Evolutionary conservation across 1,140 invertebrate genomes (phyloP).

Genomic region (Nixonia krombeini): DNA sequence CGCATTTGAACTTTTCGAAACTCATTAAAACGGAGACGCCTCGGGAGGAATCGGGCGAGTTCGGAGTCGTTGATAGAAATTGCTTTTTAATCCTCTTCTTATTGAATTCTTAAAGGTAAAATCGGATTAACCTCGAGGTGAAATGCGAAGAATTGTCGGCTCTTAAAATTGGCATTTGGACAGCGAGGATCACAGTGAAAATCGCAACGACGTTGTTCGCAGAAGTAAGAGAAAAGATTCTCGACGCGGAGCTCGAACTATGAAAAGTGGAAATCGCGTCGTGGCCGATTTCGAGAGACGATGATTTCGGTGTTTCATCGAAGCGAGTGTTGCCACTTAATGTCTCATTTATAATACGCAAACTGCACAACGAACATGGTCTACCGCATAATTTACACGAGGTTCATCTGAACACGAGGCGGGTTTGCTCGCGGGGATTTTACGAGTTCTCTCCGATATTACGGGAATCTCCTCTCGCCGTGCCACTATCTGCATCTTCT

Average conservation of each 20-base stretch:
- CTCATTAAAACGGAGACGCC: too few relatives aligned
- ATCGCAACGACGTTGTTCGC: neutral
- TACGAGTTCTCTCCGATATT: conserved; percentile 54
- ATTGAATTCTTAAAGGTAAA: too few relatives aligned
- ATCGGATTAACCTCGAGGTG: too few relatives aligned
- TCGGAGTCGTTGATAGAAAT: too few relatives aligned
- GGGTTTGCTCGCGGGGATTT: conserved; percentile 25
- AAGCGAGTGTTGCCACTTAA: conserved; percentile 38
- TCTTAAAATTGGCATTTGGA: too few relatives aligned
- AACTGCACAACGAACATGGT: conserved; percentile 34
- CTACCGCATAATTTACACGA: conserved; percentile 51
- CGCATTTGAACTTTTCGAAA: too few relatives aligned
- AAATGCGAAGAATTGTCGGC: too few relatives aligned
- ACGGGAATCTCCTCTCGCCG: conserved; percentile 49
- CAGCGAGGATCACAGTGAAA: too few relatives aligned
- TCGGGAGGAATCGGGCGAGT: too few relatives aligned
- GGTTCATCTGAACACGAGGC: conserved; percentile 10
- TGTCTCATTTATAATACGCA: conserved; percentile 45
- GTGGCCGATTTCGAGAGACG: conserved; percentile 24
- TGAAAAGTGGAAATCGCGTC: conserved; percentile 6
- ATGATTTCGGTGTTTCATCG: conserved; percentile 31
- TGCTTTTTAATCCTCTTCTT: too few relatives aligned
- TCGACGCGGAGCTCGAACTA: neutral
- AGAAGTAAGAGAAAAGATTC: neutral
- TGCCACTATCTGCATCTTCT: conserved; percentile 38